Conservation (phyloP, 2,888 invertebrate genomes). For the Eupithecia tripunctaria region DNA sequence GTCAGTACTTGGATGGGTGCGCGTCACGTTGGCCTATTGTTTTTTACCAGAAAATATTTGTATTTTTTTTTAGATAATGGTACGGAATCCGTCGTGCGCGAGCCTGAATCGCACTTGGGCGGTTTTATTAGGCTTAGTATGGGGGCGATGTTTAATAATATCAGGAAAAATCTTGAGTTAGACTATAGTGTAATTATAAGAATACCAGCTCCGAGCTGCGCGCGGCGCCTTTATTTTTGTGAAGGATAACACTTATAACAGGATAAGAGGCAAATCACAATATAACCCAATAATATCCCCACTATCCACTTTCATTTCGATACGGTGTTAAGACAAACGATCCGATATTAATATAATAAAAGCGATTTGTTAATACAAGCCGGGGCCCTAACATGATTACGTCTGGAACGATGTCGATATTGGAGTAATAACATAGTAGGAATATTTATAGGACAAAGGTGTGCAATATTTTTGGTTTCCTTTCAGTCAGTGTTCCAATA, state of each 20-base stretch:
- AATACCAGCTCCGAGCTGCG: too few relatives aligned
- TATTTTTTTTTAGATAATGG: too few relatives aligned
- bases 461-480: slow-evolving; percentile 1
- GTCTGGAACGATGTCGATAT: slow-evolving; percentile 16
- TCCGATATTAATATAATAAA: slow-evolving; percentile 27
- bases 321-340: slow-evolving; percentile 3
- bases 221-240: too few relatives aligned
- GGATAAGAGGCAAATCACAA: neutral
- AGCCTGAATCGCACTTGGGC: too few relatives aligned
- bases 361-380: slow-evolving; percentile 20
- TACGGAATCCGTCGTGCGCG: too few relatives aligned
- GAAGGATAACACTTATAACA: neutral
- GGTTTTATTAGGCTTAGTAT: too few relatives aligned
- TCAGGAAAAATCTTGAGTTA: too few relatives aligned
- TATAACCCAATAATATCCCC: neutral
- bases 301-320: neutral
- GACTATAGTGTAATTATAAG: too few relatives aligned
- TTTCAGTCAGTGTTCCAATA: neutral
- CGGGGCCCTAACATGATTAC: neutral
- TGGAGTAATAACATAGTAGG: slow-evolving; percentile 11
- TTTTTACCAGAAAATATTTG: too few relatives aligned
- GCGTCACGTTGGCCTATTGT: too few relatives aligned
- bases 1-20: too few relatives aligned
- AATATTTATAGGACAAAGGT: slow-evolving; percentile 5
- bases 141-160: too few relatives aligned